Conservation (phyloP, 1,140 invertebrate species). For the Ruditapes philippinarum region DNA sequence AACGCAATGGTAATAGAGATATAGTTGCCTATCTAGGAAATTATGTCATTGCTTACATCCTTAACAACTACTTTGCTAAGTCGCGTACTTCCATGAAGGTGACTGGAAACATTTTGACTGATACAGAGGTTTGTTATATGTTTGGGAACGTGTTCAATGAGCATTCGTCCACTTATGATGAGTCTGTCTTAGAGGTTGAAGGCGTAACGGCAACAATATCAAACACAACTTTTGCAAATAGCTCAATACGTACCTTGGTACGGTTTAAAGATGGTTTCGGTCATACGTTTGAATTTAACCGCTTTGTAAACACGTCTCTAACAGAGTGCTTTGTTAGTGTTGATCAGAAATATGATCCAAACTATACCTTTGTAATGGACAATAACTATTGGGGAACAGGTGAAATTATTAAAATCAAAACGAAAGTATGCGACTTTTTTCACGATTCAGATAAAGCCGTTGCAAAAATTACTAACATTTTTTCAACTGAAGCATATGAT, state of each 20-base stretch:
- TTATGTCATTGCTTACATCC: neutral
- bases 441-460: neutral
- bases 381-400: slow-evolving; percentile 17
- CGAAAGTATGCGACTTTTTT: slow-evolving; percentile 27
- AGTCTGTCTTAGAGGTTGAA: neutral
- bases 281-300: neutral
- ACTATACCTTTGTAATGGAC: neutral
- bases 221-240: slow-evolving; percentile 2
- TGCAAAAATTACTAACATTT: neutral
- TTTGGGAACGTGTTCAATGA: neutral
- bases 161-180: neutral
- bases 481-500: neutral
- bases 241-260: neutral
- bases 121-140: neutral
- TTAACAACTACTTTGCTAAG: neutral
- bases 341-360: neutral
- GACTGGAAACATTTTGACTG: neutral
- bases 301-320: neutral
- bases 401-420: neutral
- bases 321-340: neutral
- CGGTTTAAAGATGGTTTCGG: neutral
- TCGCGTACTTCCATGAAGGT: neutral
- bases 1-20: neutral
- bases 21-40: neutral
- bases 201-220: neutral